Evolutionary conservation across 1,140 invertebrate genomes (phyloP).

Genomic region (Anastrepha ludens): DNA sequence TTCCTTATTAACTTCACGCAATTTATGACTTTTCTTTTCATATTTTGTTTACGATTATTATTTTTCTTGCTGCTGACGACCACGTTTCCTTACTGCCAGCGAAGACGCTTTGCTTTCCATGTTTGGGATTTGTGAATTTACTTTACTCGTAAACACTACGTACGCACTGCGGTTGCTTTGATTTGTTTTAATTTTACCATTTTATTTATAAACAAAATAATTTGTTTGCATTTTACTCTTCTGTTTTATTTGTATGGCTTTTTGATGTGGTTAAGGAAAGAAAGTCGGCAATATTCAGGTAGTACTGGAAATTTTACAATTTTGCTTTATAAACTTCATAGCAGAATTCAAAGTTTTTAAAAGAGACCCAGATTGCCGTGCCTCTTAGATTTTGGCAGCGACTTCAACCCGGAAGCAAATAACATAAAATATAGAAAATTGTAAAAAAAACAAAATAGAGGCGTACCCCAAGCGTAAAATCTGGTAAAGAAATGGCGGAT

Average conservation of each 20-base stretch:
- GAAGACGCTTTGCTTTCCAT: neutral
- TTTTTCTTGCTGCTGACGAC: neutral
- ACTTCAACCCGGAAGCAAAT: neutral
- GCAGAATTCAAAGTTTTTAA: no score
- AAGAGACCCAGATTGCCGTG: no score
- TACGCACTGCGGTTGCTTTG: neutral
- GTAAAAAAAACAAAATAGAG: neutral
- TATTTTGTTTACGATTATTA: neutral
- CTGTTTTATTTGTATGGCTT: neutral
- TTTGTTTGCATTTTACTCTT: neutral
- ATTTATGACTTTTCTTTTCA: neutral
- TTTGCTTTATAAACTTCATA: no score
- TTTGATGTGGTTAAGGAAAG: no score
- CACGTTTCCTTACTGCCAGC: neutral
- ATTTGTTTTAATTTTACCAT: neutral
- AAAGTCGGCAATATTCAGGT: neutral
- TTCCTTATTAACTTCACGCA: conserved; percentile 18
- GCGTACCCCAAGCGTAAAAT: neutral
- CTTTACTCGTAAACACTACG: neutral
- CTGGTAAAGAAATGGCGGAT: neutral
- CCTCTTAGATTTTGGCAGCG: neutral
- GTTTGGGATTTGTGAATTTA: neutral
- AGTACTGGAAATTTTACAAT: no score
- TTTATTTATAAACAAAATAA: neutral
- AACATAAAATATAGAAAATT: neutral